Evolutionary conservation across 1,140 invertebrate species (phyloP), one percentile per base, ranked within the genome.

Genomic region (Bombus impatiens): DNA sequence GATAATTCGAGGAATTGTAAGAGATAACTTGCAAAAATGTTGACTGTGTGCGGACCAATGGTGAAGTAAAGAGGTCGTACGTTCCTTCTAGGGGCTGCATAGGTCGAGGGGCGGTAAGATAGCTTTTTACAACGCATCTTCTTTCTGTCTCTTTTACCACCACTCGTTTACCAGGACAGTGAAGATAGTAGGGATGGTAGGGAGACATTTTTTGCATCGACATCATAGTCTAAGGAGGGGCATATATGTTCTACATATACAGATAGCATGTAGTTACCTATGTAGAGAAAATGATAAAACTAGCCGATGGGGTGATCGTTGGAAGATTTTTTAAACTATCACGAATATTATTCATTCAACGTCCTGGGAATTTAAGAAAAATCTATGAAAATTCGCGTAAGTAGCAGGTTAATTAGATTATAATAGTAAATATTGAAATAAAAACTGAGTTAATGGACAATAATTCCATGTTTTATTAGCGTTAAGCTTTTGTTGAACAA

Each of bases 51-150:
- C 40, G 72, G 15, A 59, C 35, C 37, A 53, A 62, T 42, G 65
- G 70, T n/a, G 67, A 67, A 71, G 75, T 84, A 78, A 83, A 75
- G 78, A 77, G 68, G 71, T 71, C 72, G 81, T 65, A 71, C 47
- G 74, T 83, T 71, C 44, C 70, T 83, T 86, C 80, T 82, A 77
- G 59, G 87, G 88, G 89, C 85, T 91, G 82, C 70, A 78, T 78
- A 70, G 70, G n/a, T 18, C 9, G 44, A 74, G 78, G 68, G 71
- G 44, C 82, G 88, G 71, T 81, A 91, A 89, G 82, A 86, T 86
- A 78, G 68, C 80, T 91, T 91, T 91, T 91, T 91, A 82, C 40
- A 78, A n/a, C 32, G 35, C 77, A 78, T 71, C 72, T 89, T 89
- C 59, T 78, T 87, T 85, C 71, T 68, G 32, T 72, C 57, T 67